Evolutionary conservation across 2,888 invertebrate species (phyloP).

Genomic region (Cremastinae sp.): DNA sequence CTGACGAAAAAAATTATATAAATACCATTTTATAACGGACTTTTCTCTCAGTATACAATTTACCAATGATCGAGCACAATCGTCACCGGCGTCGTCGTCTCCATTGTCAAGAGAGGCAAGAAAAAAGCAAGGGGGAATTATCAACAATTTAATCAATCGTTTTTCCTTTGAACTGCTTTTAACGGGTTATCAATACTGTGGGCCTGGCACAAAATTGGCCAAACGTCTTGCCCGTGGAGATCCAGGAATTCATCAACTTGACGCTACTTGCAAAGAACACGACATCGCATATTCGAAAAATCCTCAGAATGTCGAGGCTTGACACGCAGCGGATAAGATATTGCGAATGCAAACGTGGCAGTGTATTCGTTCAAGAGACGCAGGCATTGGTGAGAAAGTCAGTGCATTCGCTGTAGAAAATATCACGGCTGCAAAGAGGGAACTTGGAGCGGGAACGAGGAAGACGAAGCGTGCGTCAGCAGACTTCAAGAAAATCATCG

Average conservation of each 20-base stretch:
- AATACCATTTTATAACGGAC: neutral
- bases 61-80: neutral
- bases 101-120: neutral
- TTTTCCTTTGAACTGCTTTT: constrained; percentile 62
- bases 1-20: neutral
- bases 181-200: constrained; percentile 69
- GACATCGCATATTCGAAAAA: constrained; percentile 62
- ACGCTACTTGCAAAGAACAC: constrained; percentile 65
- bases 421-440: too few relatives aligned
- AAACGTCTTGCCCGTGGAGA: constrained; percentile 67
- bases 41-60: neutral
- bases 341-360: too few relatives aligned
- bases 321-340: too few relatives aligned
- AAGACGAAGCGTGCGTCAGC: neutral
- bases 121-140: too few relatives aligned
- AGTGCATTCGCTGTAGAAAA: neutral
- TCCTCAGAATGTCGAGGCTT: constrained; percentile 66
- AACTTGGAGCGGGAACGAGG: too few relatives aligned
- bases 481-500: neutral
- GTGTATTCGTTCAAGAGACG: too few relatives aligned
- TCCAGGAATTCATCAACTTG: constrained; percentile 65
- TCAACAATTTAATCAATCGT: too few relatives aligned
- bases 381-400: neutral
- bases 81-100: neutral
- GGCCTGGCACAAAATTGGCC: constrained; percentile 67